Base-by-base conservation (phyloP, 2,113 vertebrate genomes). In the Dascyllus trimaculatus region DNA sequence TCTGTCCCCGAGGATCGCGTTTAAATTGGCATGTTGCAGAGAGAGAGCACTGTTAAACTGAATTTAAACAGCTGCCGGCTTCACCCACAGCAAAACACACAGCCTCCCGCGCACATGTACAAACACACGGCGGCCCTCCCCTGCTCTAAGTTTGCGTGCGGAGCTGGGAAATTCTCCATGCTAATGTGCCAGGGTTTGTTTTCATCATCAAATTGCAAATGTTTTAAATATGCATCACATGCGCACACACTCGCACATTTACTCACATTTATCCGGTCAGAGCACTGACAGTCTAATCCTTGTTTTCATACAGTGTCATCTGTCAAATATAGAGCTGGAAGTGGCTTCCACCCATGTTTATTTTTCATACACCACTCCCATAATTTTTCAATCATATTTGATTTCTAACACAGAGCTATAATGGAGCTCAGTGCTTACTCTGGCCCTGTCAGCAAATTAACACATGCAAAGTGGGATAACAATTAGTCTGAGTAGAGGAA, bases 121-220 rank as follows among this genome's bases (percentile, higher is more conserved):
- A 21, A 75, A 18, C 79, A 56, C 40, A 43, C 71, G 13, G 24
- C 6, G 38, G 80, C 90, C 89, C 91, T 89, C 88, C 89, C 91
- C 79, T 80, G 67, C 82, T 70, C 62, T 76, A 90, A 80, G 85
- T 80, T 93, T 84, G 93, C 93, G 88, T 94, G 93, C 88, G 59
- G 88, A 92, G 88, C 88, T 10, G 73, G 75, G 82, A 92, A 89
- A 88, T 92, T 92, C 90, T 92, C 85, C 68, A 82, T 82, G 85
- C 86, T 93, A 91, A 92, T 93, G 91, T 87, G 84, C 84, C 84
- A 90, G 88, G 89, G 89, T 94, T 94, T 92, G 91, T 93, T 93
- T 92, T 93, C 91, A 91, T 94, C 91, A 93, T 93, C 90, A 91
- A 90, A 93, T 90, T 91, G 87, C 87, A 85, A 91, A 91, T 86